Conservation (phyloP, 2,113 vertebrate species). For the Tachysurus vachellii region DNA sequence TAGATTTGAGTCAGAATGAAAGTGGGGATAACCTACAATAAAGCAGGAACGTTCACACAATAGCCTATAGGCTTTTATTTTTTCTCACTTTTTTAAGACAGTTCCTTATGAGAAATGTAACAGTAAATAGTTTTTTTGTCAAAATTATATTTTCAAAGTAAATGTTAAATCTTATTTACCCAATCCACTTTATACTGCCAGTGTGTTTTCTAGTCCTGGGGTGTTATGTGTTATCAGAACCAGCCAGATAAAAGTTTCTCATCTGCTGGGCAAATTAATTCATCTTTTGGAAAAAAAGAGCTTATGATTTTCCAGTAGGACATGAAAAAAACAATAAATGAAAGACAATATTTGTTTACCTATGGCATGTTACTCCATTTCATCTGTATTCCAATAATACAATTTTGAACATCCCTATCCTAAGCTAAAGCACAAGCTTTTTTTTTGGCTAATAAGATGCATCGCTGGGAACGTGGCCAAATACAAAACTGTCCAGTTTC, state of each 20-base stretch:
- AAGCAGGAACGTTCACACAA: not conserved
- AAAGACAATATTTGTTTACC: not conserved
- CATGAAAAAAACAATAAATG: not conserved
- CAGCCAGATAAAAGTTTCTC: not conserved
- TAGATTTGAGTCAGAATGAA: not conserved
- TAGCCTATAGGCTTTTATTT: not conserved
- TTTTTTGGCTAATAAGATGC: slow-evolving; percentile 16
- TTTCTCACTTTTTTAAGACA: not conserved
- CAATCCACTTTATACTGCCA: not conserved
- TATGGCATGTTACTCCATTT: not conserved
- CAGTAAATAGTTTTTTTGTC: not conserved
- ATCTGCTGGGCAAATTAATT: not conserved
- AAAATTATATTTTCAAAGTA: not conserved
- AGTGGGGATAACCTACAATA: not conserved
- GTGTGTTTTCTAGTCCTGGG: not conserved
- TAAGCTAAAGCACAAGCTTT: not conserved
- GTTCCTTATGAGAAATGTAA: not conserved
- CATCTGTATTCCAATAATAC: not conserved
- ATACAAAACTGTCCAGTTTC: not conserved
- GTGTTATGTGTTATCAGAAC: not conserved
- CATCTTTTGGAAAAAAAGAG: not conserved
- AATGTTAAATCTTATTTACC: no score
- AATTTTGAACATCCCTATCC: not conserved
- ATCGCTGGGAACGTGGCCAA: slow-evolving; percentile 5
- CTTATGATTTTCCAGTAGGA: not conserved